These are phyloP conservation scores for Potamilus streckersoni DNA, from an alignment of 1,140 invertebrate species.

Conservation along the genomic window DNA sequence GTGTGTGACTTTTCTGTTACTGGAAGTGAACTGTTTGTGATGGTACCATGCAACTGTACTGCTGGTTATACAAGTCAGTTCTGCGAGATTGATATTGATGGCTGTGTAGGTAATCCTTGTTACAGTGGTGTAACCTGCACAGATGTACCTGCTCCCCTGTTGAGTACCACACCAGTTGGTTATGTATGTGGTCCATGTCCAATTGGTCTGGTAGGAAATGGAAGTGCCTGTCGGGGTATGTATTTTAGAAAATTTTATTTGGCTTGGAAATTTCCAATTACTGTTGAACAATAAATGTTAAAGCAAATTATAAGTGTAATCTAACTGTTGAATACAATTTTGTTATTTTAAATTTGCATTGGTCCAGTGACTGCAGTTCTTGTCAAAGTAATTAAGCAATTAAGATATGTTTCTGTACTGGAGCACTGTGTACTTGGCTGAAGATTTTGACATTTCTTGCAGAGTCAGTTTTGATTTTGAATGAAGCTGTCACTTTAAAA, in stretches of 20 bases:
- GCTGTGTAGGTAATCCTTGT: conserved; percentile 34
- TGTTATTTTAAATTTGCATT: too few relatives aligned
- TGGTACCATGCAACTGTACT: conserved; percentile 36
- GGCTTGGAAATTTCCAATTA: too few relatives aligned
- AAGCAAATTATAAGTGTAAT: too few relatives aligned
- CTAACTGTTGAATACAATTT: too few relatives aligned
- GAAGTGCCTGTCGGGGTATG: conserved; percentile 32
- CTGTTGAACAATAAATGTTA: too few relatives aligned
- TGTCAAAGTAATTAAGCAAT: too few relatives aligned
- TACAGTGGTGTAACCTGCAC: conserved; percentile 34
- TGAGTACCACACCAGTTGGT: conserved; percentile 11
- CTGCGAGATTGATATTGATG: conserved; percentile 39
- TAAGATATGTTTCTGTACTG: too few relatives aligned
- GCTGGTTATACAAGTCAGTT: conserved; percentile 26
- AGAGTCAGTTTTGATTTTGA: too few relatives aligned
- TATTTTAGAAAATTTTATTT: neutral
- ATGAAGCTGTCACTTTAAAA: too few relatives aligned
- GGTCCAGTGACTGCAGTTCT: too few relatives aligned
- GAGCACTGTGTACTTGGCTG: too few relatives aligned
- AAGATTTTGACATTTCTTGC: too few relatives aligned
- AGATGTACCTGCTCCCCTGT: conserved; percentile 22
- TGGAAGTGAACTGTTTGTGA: conserved; percentile 15
- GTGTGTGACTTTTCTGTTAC: conserved; percentile 35
- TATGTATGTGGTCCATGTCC: conserved; percentile 40
- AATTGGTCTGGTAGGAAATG: conserved; percentile 32